phyloP scores from a whole-genome alignment of 2,113 vertebrate species.

The Rhagologus leucostigma region DNA sequence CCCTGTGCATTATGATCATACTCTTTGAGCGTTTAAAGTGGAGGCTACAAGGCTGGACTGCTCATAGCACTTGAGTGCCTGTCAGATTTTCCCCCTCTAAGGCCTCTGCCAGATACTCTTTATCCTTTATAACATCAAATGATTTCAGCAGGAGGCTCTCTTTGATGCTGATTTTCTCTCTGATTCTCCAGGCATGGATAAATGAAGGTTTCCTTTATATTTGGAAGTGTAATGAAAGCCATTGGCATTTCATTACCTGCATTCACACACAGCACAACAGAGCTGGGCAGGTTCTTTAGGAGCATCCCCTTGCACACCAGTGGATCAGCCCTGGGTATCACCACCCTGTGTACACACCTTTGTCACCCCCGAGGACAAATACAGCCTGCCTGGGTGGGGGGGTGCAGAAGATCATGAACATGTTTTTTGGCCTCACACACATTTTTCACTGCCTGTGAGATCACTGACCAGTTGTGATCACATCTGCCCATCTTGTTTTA shows the following conservation, averaged over 20 bases:
- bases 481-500: background rate
- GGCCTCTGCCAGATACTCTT: conserved; percentile 11
- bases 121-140: background rate
- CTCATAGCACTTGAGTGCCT: background rate
- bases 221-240: background rate
- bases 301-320: background rate
- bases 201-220: background rate
- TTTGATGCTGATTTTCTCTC: conserved; percentile 25
- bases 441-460: background rate
- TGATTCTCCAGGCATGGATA: background rate
- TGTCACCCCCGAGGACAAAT: background rate
- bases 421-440: background rate
- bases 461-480: background rate
- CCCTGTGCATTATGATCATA: background rate
- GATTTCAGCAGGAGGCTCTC: background rate
- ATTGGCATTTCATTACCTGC: background rate
- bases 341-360: rapidly evolving
- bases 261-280: background rate
- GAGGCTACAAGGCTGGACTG: background rate
- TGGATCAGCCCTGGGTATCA: background rate
- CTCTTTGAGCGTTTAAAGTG: background rate
- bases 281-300: background rate
- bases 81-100: conserved; percentile 8
- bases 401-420: background rate
- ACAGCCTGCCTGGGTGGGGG: background rate